Percentiles rank a stretch among this genome's conserved stretches.
Conservation (phyloP, 2,888 invertebrate genomes). For the Pristionchus entomophagus region DNA sequence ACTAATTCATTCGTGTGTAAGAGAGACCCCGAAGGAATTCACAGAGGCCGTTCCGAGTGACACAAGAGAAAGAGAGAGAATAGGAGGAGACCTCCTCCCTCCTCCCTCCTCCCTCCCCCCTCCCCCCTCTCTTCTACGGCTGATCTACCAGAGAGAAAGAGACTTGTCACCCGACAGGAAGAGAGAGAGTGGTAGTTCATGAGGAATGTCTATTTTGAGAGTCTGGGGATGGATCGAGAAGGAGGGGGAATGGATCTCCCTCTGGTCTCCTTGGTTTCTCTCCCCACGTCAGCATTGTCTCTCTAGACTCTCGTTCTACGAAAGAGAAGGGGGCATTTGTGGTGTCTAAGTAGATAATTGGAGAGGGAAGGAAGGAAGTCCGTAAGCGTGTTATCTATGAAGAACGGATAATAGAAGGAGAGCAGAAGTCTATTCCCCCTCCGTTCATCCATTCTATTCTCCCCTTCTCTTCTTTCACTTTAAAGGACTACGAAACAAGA, state of each 20-base stretch:
- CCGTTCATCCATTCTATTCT: neutral
- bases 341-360: conserved; percentile 6
- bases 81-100: too few species aligned
- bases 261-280: too few species aligned
- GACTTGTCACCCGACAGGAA: conserved; percentile 28
- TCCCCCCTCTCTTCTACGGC: neutral
- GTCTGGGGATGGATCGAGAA: neutral
- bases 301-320: neutral
- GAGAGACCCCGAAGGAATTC: neutral
- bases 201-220: neutral
- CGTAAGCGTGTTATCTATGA: neutral
- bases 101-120: neutral
- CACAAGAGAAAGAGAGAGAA: neutral
- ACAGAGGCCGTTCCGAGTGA: neutral
- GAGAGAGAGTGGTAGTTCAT: conserved; percentile 29
- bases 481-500: neutral
- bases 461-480: neutral
- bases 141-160: too few species aligned
- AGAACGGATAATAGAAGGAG: neutral
- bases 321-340: neutral
- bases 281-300: too few species aligned
- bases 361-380: neutral
- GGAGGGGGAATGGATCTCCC: neutral
- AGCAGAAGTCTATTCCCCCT: too few species aligned
- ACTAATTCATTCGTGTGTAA: conserved; percentile 47